A percentile compares a stretch with the other conserved stretches of the same genome.
phyloP scores from a whole-genome alignment of 2,113 vertebrate species.

The Ceratotherium simum region DNA sequence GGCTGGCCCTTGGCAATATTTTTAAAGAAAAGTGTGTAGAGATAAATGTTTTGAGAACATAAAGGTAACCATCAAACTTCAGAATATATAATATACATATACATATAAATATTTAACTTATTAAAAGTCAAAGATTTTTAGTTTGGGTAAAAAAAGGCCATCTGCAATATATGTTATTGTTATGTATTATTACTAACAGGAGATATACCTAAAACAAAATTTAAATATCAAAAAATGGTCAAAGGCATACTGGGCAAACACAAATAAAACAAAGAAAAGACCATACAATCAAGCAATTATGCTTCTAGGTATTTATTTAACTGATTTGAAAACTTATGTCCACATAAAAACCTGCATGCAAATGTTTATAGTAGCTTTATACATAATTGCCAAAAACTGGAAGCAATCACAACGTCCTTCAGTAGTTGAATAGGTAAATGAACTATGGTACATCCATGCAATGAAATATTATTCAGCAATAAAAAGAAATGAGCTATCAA shows the following conservation, averaged over 20 bases:
- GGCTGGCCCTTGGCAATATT: neutral
- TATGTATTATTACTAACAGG: neutral
- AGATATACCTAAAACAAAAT: neutral
- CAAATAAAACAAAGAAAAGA: neutral
- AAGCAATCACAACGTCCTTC: too few relatives aligned
- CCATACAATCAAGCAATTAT: neutral
- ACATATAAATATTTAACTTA: neutral
- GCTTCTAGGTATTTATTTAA: neutral
- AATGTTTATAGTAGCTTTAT: too few relatives aligned
- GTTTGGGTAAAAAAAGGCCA: neutral
- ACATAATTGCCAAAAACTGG: too few relatives aligned
- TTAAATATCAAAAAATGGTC: neutral
- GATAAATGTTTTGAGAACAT: neutral
- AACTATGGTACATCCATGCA: too few relatives aligned
- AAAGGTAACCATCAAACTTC: neutral
- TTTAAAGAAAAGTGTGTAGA: neutral
- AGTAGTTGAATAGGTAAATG: too few relatives aligned
- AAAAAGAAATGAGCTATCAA: neutral
- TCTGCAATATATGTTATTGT: neutral
- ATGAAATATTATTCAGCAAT: too few relatives aligned
- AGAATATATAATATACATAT: neutral
- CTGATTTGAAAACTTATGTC: neutral
- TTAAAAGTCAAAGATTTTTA: neutral
- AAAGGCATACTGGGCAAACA: neutral
- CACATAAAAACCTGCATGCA: neutral